Base-by-base conservation (phyloP, 1,140 invertebrate species). In the Philotrypesis tridentata region DNA sequence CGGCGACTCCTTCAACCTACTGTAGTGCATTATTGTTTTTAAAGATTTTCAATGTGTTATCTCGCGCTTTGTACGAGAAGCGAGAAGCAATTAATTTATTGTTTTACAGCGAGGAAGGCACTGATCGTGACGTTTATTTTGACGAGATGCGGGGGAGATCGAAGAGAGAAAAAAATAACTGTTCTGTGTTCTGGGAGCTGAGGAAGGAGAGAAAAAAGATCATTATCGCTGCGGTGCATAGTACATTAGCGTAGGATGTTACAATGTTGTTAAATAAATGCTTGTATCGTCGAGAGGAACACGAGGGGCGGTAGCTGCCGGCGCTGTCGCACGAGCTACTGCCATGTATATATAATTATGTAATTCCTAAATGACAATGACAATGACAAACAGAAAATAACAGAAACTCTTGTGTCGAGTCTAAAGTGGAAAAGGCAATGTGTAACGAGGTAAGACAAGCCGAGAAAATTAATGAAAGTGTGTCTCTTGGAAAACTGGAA, bases 371-470 rank as follows among this genome's bases (percentile, higher is more conserved):
- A 37, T 37, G 33, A 37, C 33, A 37, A 37, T 5, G 9, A 37
- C n/a, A 80, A 31, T 65, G 14, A 65, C 6, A 48, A 29, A 73
- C 1, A 31, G 12, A 29, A 63, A 73, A 5, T 21, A 73, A 37
- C 0, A 55, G 84, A 85, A 87, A 91, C 88, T 90, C 90, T 90
- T 87, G 85, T 89, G 88, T 85, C 85, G 87, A 89, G 86, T 84
- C 86, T 86, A 86, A 86, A 86, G 17, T 23, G 9, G 21, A 60
- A 17, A 74, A 61, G 27, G 12, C 8, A 61, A 40, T 61, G 33
- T 37, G 33, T 37, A 37, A 37, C 33, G 67, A 63, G 37, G n/a
- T n/a, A 61, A 31, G 75, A 82, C 55, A 77, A 78, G 55, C 63
- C 67, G 80, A n/a, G 48, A 55, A n/a, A 55, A 55, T n/a, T n/a